phyloP scores from a whole-genome alignment of 2,888 invertebrate species.

The Cecidostiba fungosa region DNA sequence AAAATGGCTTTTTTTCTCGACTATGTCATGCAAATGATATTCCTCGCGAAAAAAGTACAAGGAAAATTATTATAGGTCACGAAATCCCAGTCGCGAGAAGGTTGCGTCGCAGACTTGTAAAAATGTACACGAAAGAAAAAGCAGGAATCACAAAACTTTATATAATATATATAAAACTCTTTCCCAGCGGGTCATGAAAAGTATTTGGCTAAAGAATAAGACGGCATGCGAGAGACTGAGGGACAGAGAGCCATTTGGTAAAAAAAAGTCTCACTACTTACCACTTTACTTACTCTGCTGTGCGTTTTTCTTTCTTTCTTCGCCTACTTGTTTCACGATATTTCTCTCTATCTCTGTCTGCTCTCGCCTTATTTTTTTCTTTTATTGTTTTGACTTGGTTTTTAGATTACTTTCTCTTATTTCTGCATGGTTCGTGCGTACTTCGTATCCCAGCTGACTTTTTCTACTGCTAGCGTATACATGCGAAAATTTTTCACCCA shows the following conservation, averaged over 20 bases:
- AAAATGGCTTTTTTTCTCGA: constrained; percentile 22
- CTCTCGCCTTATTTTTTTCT: constrained; percentile 1
- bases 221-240: constrained; percentile 4
- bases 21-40: constrained; percentile 18
- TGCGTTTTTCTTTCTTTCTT: neutral
- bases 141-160: constrained; percentile 15
- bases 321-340: neutral
- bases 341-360: neutral
- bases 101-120: neutral
- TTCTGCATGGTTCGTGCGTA: neutral
- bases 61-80: constrained; percentile 42
- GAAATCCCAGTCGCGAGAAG: neutral
- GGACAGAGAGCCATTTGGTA: constrained; percentile 1
- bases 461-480: neutral
- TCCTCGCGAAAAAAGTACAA: neutral
- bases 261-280: constrained; percentile 47
- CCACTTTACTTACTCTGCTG: constrained; percentile 22
- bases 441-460: constrained; percentile 1
- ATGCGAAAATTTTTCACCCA: neutral
- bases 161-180: constrained; percentile 30
- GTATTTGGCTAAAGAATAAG: constrained; percentile 23
- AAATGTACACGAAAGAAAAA: constrained; percentile 8
- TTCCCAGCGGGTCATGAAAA: constrained; percentile 22
- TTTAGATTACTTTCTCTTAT: constrained; percentile 14
- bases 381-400: neutral